Evolutionary conservation across 2,113 vertebrate species (phyloP).

Genomic region (Phrynocephalus versicolor): DNA sequence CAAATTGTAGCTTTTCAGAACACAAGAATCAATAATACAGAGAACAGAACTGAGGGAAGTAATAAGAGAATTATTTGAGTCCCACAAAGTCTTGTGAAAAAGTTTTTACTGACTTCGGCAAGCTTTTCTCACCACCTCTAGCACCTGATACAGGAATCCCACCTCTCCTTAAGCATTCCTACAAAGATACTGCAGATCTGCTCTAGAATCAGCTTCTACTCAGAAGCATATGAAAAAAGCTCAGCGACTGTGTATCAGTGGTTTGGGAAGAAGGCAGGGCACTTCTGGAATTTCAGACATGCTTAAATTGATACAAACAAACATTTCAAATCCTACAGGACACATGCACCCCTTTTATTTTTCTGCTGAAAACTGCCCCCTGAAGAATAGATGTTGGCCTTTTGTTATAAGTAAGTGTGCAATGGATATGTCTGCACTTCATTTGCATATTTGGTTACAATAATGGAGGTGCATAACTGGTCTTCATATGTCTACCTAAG

Average conservation of each 20-base stretch:
- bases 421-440: too few species aligned
- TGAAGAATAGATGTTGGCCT: too few species aligned
- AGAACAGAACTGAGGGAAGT: background rate
- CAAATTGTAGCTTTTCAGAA: conserved; percentile 3
- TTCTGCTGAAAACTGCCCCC: too few species aligned
- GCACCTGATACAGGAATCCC: background rate
- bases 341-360: too few species aligned
- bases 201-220: background rate
- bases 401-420: too few species aligned
- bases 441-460: too few species aligned
- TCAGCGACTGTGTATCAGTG: background rate
- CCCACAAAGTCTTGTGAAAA: background rate
- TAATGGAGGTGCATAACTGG: too few species aligned
- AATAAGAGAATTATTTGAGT: fast-evolving
- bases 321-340: background rate
- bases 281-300: background rate
- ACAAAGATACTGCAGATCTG: background rate
- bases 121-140: background rate
- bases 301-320: background rate
- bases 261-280: background rate
- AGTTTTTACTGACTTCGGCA: background rate
- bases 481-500: too few species aligned
- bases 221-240: background rate
- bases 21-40: background rate
- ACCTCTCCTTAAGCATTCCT: background rate